Evolutionary conservation across 1,140 invertebrate species (phyloP).

Genomic region (Lerema accius): DNA sequence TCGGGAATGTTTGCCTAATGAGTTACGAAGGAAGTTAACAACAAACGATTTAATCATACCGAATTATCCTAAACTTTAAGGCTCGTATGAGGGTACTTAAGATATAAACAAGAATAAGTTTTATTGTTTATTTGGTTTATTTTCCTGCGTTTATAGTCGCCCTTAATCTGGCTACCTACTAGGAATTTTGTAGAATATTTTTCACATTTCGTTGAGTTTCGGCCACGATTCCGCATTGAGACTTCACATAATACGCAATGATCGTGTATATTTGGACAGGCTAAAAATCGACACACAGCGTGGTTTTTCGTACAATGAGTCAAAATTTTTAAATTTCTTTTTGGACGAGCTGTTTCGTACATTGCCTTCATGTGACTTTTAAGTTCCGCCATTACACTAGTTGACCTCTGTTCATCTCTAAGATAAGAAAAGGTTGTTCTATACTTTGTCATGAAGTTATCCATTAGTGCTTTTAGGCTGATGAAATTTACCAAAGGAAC

Average conservation of each 20-base stretch:
- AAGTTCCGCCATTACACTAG: constrained; percentile 27
- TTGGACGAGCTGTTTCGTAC: constrained; percentile 1
- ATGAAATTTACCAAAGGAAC: constrained; percentile 36
- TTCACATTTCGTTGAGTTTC: constrained; percentile 48
- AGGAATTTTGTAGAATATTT: constrained; percentile 45
- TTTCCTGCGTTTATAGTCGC: constrained; percentile 11
- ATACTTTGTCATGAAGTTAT: constrained; percentile 15
- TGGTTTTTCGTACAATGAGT: constrained; percentile 49
- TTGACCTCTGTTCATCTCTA: constrained; percentile 30
- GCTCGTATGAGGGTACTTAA: constrained; percentile 13
- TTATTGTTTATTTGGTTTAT: constrained; percentile 1
- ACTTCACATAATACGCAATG: constrained; percentile 60
- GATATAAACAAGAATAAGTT: constrained; percentile 38
- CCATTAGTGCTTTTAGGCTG: constrained; percentile 30
- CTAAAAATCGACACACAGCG: constrained; percentile 55
- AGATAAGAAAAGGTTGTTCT: not conserved
- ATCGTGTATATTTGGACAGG: constrained; percentile 51
- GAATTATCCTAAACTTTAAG: constrained; percentile 22
- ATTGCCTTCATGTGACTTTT: constrained; percentile 25
- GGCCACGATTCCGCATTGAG: constrained; percentile 34
- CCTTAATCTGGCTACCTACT: too few species aligned
- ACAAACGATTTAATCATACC: constrained; percentile 56
- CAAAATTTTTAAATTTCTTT: constrained; percentile 50
- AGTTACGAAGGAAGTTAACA: constrained; percentile 61
- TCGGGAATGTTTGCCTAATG: constrained; percentile 80